Conservation (phyloP, 2,888 invertebrate species). For the Zaprionus obscuricornis region DNA sequence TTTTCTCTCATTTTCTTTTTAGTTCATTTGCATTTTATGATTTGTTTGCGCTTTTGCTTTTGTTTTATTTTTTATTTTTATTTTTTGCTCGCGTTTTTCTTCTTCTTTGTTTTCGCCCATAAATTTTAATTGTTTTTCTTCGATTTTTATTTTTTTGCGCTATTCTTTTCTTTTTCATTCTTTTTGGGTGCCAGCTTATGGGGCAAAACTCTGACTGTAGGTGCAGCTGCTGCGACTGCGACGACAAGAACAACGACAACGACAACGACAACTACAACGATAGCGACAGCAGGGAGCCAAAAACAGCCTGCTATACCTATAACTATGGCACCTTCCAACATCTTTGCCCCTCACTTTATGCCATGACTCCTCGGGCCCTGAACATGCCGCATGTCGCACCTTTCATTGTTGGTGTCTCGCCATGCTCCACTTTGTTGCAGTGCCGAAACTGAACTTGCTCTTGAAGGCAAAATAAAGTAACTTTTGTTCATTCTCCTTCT, state of each 20-base stretch:
- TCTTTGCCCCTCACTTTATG: too few relatives aligned
- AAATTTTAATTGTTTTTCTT: slow-evolving; percentile 76
- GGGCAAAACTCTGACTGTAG: background rate
- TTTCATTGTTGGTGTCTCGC: slow-evolving; percentile 48
- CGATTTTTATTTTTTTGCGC: slow-evolving; percentile 65
- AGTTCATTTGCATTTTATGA: slow-evolving; percentile 73
- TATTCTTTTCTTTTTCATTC: slow-evolving; percentile 41
- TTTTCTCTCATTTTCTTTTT: slow-evolving; percentile 3
- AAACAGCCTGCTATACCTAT: too few relatives aligned
- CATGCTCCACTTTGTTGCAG: slow-evolving; percentile 19
- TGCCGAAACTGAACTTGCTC: slow-evolving; percentile 55
- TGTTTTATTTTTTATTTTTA: slow-evolving; percentile 20
- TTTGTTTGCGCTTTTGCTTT: slow-evolving; percentile 57
- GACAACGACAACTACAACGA: too few relatives aligned
- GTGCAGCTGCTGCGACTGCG: background rate
- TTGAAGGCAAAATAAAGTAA: slow-evolving; percentile 50
- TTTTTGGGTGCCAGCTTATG: slow-evolving; percentile 27
- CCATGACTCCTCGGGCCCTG: too few relatives aligned
- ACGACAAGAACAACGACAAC: background rate
- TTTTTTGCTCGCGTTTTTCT: slow-evolving; percentile 51
- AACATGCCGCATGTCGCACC: slow-evolving; percentile 34
- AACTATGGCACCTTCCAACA: too few relatives aligned
- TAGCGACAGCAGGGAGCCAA: too few relatives aligned
- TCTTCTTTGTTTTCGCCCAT: too few relatives aligned
- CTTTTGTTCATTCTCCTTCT: slow-evolving; percentile 28